Conservation (phyloP, 2,797 vertebrate genomes). For the Tokudaia tokunoshimensis region DNA sequence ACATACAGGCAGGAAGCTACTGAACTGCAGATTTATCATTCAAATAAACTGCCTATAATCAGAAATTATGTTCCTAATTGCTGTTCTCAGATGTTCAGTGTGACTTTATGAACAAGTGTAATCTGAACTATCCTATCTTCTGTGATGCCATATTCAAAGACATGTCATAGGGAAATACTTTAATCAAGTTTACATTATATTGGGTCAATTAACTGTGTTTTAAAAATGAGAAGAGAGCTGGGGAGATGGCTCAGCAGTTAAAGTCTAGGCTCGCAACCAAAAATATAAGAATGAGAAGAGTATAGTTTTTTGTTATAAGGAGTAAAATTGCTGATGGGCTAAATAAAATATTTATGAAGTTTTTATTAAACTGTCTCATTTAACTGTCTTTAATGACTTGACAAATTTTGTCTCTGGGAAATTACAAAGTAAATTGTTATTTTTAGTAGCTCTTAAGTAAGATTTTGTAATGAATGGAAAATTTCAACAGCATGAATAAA, state of each 20-base stretch:
- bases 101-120: too few species aligned
- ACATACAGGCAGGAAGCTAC: accelerated
- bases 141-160: not conserved
- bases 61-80: not conserved
- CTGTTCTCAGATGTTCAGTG: not conserved
- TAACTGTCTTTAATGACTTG: conserved; percentile 65
- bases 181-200: conserved; percentile 42
- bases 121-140: not conserved
- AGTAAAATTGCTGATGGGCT: conserved; percentile 26
- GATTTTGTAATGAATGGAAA: conserved; percentile 63
- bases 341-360: conserved; percentile 70
- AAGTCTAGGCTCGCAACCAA: too few species aligned
- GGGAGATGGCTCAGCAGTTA: too few species aligned
- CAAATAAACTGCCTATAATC: accelerated
- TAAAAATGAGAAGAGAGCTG: not conserved
- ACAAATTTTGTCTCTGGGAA: conserved; percentile 68
- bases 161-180: not conserved
- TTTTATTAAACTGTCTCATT: conserved; percentile 76
- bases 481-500: conserved; percentile 50
- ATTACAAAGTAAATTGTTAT: conserved; percentile 56
- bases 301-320: conserved; percentile 52
- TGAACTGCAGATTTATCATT: not conserved
- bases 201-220: conserved; percentile 68
- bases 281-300: not conserved
- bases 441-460: conserved; percentile 80